Conservation (phyloP, 92 coral and sea anemone genomes). For the Actinostola sp. region DNA sequence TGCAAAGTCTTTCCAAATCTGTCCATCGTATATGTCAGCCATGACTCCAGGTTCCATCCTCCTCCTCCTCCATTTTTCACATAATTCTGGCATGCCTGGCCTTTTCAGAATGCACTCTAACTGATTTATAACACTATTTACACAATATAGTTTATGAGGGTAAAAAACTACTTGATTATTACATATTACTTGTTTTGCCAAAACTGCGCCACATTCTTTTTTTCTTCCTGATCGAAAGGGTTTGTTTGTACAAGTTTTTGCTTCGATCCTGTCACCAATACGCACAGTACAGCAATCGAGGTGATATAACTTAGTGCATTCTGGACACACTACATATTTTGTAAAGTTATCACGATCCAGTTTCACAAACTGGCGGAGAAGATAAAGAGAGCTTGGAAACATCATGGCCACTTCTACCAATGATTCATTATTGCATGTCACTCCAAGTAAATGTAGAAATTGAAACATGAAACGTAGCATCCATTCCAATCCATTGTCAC, state of each 20-base stretch:
- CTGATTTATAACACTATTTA: slow-evolving; percentile 41
- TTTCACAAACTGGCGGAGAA: no score
- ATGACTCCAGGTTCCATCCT: slow-evolving; percentile 6
- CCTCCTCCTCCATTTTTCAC: no score
- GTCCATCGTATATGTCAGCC: no score
- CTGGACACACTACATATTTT: no score
- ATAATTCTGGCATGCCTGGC: slow-evolving; percentile 28
- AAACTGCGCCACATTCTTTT: slow-evolving; percentile 41
- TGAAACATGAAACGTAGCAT: slow-evolving; percentile 45
- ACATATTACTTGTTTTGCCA: slow-evolving; percentile 33
- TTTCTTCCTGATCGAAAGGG: slow-evolving; percentile 25
- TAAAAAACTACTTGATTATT: slow-evolving; percentile 28
- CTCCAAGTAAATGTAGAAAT: slow-evolving; percentile 45
- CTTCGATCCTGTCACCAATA: slow-evolving; percentile 34
- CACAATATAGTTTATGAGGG: slow-evolving; percentile 28
- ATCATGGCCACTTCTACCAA: slow-evolving; percentile 38
- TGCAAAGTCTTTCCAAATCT: no score
- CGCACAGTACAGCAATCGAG: no score
- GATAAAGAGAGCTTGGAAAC: no score
- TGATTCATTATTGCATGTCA: slow-evolving; percentile 43
- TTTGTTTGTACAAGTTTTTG: slow-evolving; percentile 42
- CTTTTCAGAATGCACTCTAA: slow-evolving; percentile 18
- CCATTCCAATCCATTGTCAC: no score
- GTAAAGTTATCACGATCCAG: no score
- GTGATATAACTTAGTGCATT: no score